Conservation (phyloP, 2,797 vertebrate genomes). For the Sebastes miniatus region DNA sequence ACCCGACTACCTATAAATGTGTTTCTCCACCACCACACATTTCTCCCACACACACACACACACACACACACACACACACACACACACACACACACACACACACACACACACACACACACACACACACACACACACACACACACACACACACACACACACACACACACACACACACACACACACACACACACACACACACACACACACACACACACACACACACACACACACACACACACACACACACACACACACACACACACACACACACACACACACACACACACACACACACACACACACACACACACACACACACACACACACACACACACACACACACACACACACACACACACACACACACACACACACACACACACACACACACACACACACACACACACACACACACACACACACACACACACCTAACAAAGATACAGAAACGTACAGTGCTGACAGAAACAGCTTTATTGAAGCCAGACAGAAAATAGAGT, state of each 20-base stretch:
- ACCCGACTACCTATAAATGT: neutral
- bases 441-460: neutral
- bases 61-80: neutral
- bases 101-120: neutral
- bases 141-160: neutral
- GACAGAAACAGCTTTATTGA: constrained; percentile 51
- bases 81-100: too few species aligned
- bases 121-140: neutral
- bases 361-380: too few species aligned
- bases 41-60: neutral
- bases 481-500: constrained; percentile 34
- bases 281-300: neutral
- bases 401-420: neutral
- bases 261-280: neutral
- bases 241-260: neutral
- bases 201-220: neutral
- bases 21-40: neutral
- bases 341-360: neutral
- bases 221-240: too few species aligned
- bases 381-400: neutral
- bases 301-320: neutral
- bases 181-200: too few species aligned
- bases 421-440: neutral
- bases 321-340: too few species aligned
- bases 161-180: neutral